Evolutionary conservation across 2,888 invertebrate species (phyloP), one percentile per base, ranked within the genome.

Genomic region (Malachius bipustulatus): DNA sequence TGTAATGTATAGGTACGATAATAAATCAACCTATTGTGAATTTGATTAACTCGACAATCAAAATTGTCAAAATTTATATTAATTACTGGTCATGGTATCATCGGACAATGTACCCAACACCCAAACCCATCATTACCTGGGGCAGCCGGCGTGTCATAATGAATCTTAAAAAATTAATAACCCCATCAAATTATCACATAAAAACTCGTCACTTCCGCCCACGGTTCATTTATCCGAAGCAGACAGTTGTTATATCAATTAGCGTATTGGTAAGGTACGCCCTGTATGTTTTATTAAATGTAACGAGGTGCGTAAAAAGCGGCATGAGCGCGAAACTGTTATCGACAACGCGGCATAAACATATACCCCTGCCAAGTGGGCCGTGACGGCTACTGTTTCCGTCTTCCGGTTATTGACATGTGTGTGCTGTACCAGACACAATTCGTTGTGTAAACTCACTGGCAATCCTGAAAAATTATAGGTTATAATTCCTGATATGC

Each of bases 261-360:
- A 19, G n/a, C 24, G 24, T 19, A 19, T 19, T n/a, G 24, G 24
- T 19, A 19, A 19, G 24, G 24, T 19, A 19, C 24, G n/a, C n/a
- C n/a, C n/a, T 19, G 40, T 50, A 45, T 49, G 51, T 50, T 53
- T 51, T 50, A 51, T 52, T 52, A 49, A 52, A 52, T 50, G 47
- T 47, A 48, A 48, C 45, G 46, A 47, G 50, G 51, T 45, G 52
- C 45, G 47, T 45, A 48, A 50, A 52, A 54, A 50, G 46, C 39
- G 36, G 28, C 39, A 35, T 36, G 39, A 39, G 29, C 29, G 29
- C 29, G 29, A 19, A 19, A 6, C 6, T 8, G 6, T 6, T 8
- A n/a, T 19, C n/a, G n/a, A n/a, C 24, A 19, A n/a, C n/a, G 24
- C n/a, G 24, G n/a, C 6, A 6, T 19, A 19, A 19, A 19, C n/a